These are phyloP conservation scores for Hemiscyllium ocellatum DNA, from an alignment of 2,113 vertebrate genomes.

Conservation along the genomic window DNA sequence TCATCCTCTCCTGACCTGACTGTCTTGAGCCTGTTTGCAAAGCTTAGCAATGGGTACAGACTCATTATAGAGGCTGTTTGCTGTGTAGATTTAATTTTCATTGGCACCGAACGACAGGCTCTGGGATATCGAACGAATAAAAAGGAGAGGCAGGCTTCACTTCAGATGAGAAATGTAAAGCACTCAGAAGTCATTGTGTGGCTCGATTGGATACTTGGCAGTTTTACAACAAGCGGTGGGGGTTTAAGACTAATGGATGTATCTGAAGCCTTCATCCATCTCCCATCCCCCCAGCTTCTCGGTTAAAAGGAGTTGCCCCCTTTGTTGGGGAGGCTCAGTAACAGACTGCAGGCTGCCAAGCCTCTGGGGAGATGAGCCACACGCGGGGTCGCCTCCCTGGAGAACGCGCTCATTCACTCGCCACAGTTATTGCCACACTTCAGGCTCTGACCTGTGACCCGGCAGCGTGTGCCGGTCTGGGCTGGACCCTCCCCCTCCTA, in stretches of 20 bases:
- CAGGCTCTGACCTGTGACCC: slow-evolving; percentile 11
- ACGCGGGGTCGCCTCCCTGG: neutral
- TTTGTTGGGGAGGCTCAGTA: neutral
- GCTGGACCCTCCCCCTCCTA: neutral
- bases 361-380: neutral
- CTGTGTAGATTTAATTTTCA: slow-evolving; percentile 25
- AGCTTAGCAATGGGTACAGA: neutral
- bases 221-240: neutral
- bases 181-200: neutral
- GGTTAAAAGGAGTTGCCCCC: neutral
- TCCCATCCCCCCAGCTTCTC: neutral
- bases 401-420: neutral
- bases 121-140: neutral
- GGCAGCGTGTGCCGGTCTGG: slow-evolving; percentile 16
- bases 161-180: neutral
- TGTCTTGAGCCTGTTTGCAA: neutral
- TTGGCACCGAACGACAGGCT: neutral
- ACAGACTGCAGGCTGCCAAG: slow-evolving; percentile 21
- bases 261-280: neutral
- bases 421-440: slow-evolving; percentile 3
- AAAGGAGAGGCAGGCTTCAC: neutral
- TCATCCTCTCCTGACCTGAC: neutral
- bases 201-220: slow-evolving; percentile 21
- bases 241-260: slow-evolving; percentile 17
- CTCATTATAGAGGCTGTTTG: neutral